Evolutionary conservation across 1,140 invertebrate genomes (phyloP), one percentile per base, ranked within the genome.

Genomic region (Drosophila elegans): DNA sequence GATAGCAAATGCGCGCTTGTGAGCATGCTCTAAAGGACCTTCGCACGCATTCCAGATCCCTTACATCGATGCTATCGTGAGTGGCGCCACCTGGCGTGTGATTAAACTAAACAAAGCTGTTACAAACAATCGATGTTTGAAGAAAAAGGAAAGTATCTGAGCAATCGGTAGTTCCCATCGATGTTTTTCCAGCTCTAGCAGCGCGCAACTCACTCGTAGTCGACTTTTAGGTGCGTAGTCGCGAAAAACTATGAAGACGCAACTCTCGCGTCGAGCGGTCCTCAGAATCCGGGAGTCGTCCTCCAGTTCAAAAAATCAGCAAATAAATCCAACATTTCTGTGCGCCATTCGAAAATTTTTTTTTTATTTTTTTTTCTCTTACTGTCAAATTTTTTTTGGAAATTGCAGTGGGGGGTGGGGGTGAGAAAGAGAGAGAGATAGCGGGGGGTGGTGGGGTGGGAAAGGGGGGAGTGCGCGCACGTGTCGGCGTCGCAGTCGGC

Each of bases 151-250:
- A 34, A 13, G 2, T 32, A 29, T 3, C n/a, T n/a, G n/a, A 6
- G 29, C 27, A 16, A 49, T 49, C 48, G 48, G n/a, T 9, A 9
- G 27, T 9, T n/a, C 5, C 5, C 9, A 49, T 49, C 48, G 48
- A 32, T 13, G 48, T 49, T 9, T 32, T 10, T 4, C 48, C 49
- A 34, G 9, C 49, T 34, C 32, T 51, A 36, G 48, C 16, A 2
- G 49, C 49, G 49, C 49, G 49, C 49, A 51, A 51, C 48, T 49
- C 48, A 74, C 64, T 84, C 71, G 89, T 89, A 91, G 90, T 91
- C 90, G 80, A 91, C 89, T 90, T 91, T 91, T 90, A 91, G 90
- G 89, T 91, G 89, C 89, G 84, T 90, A 90, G 81, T 85, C 63
- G 80, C 83, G 78, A 36, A 36, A 21, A 51, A 51, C 32, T 51